Evolutionary conservation across 2,888 invertebrate genomes (phyloP).

Genomic region (Tiliacea citrago): DNA sequence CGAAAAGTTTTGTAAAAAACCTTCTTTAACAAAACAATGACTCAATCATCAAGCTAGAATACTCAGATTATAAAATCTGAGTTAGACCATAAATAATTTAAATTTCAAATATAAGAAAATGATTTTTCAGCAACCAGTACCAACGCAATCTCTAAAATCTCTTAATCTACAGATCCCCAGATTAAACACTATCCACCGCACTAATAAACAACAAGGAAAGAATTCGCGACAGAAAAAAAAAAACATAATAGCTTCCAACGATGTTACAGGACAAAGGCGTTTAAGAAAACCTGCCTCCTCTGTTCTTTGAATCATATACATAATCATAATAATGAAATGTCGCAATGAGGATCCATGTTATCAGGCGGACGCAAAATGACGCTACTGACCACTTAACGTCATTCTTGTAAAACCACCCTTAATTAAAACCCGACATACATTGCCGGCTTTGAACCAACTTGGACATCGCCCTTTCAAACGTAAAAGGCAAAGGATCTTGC

Average conservation of each 20-base stretch:
- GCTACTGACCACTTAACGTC: constrained; percentile 75
- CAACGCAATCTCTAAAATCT: constrained; percentile 35
- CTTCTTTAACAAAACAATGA: not conserved
- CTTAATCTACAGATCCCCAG: constrained; percentile 51
- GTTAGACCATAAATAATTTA: not conserved
- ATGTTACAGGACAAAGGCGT: constrained; percentile 60
- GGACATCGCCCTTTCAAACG: not conserved
- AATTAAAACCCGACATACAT: constrained; percentile 23
- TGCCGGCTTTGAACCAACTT: not conserved
- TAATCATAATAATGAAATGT: constrained; percentile 88
- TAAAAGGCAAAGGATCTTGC: constrained; percentile 14
- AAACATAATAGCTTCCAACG: constrained; percentile 64
- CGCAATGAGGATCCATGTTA: constrained; percentile 77
- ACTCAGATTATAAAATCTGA: not conserved
- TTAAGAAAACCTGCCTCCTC: constrained; percentile 67
- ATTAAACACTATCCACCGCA: constrained; percentile 50
- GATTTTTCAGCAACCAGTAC: constrained; percentile 20
- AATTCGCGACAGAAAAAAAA: constrained; percentile 31
- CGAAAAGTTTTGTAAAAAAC: not conserved
- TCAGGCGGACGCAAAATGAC: constrained; percentile 75
- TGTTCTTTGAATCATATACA: constrained; percentile 79
- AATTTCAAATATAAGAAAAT: not conserved
- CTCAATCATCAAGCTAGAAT: not conserved
- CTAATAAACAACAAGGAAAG: constrained; percentile 50
- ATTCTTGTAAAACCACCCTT: constrained; percentile 9